A percentile compares a stretch with the other conserved stretches of the same genome.
Evolutionary conservation across 2,113 vertebrate genomes (phyloP).

Genomic region (Pontoporia blainvillei): DNA sequence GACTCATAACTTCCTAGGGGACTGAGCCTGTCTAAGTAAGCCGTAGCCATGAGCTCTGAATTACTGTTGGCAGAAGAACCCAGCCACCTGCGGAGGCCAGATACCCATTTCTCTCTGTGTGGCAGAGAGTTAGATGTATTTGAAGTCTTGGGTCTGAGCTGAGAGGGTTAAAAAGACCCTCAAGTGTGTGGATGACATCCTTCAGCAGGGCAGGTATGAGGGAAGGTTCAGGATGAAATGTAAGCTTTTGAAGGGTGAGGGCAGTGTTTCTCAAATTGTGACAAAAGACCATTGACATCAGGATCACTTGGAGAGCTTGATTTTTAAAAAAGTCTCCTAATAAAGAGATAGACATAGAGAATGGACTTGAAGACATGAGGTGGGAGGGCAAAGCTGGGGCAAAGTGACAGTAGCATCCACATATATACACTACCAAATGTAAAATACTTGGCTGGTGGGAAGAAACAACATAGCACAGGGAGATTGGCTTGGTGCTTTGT

Average conservation of each 20-base stretch:
- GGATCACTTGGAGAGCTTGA: neutral
- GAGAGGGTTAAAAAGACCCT: neutral
- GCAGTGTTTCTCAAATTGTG: neutral
- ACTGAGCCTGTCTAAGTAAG: neutral
- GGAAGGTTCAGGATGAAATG: neutral
- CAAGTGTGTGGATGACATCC: neutral
- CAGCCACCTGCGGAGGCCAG: neutral
- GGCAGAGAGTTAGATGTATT: neutral
- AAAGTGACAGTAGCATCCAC: too few relatives aligned
- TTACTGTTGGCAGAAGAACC: conserved; percentile 18
- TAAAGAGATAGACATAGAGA: too few relatives aligned
- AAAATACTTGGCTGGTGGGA: too few relatives aligned
- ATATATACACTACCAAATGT: too few relatives aligned
- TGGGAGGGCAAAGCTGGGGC: too few relatives aligned
- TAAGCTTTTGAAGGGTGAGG: neutral
- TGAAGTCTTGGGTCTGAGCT: neutral
- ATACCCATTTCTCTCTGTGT: neutral
- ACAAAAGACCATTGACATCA: neutral
- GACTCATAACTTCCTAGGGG: conserved; percentile 26
- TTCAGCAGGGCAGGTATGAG: neutral
- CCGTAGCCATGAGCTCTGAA: neutral
- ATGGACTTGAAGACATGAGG: too few relatives aligned
- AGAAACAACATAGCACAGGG: too few relatives aligned
- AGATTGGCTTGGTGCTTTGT: too few relatives aligned
- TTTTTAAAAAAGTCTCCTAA: too few relatives aligned